Conservation (phyloP, 2,113 vertebrate genomes). For the Solea senegalensis region DNA sequence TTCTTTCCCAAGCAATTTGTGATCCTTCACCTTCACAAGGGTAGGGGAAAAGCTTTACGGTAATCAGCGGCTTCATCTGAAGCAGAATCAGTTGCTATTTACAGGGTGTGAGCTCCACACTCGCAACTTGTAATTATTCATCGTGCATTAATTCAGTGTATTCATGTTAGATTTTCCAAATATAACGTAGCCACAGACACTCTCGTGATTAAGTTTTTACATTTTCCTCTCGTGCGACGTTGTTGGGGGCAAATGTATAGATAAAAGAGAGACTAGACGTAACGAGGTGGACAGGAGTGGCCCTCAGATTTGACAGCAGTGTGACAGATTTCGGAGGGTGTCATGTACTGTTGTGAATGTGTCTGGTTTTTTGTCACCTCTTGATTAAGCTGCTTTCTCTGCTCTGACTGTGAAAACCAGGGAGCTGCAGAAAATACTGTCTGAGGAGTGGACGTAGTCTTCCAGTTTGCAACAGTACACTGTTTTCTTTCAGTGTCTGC, state of each 20-base stretch:
- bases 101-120: conserved; percentile 6
- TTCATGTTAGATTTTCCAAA: conserved; percentile 15
- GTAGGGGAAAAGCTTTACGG: not conserved
- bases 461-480: too few species aligned
- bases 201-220: not conserved
- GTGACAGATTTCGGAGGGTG: conserved; percentile 36
- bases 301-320: conserved; percentile 48
- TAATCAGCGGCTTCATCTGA: conserved; percentile 22
- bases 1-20: not conserved
- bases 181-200: conserved; percentile 8
- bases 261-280: conserved; percentile 29
- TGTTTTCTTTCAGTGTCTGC: too few species aligned
- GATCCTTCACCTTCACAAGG: conserved; percentile 1
- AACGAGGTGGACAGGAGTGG: conserved; percentile 55
- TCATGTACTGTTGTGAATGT: conserved; percentile 50
- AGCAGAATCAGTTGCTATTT: conserved; percentile 34
- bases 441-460: not conserved
- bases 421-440: conserved; percentile 2
- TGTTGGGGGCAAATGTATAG: not conserved
- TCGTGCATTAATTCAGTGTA: conserved; percentile 19
- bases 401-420: conserved; percentile 48
- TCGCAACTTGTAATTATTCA: conserved; percentile 9
- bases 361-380: conserved; percentile 63
- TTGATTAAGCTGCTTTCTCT: conserved; percentile 57
- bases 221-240: not conserved